Base-by-base conservation (phyloP, 1,140 invertebrate genomes). In the Cardiocondyla obscurior region DNA sequence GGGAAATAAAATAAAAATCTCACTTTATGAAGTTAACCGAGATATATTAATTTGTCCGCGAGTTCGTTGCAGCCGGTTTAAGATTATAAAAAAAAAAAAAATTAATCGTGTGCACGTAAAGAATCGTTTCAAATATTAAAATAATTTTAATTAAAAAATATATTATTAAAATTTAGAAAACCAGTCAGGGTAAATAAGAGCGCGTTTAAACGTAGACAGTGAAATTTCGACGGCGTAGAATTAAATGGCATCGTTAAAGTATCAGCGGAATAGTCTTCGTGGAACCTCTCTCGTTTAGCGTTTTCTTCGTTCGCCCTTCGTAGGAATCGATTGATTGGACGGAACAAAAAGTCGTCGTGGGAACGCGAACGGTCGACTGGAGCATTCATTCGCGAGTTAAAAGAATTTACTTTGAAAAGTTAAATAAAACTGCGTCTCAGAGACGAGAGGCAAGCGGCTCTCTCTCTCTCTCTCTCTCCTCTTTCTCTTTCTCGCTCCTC, bases 351-450 rank as follows among this genome's bases (percentile, higher is more conserved):
- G 74, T 30, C 46, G 46, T 33, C 46, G 36, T 55, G 62, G 46
- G 14, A 79, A 65, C 19, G 36, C 62, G 46, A 49, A 14, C 62
- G 33, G 55, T 62, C 46, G 74, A 79, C 46, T 12, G 33, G 19
- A 39, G 67, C 77, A 46, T 73, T 73, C 42, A 51, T 57, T 73
- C 67, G 51, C 64, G n/a, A 79, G 74, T 79, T 67, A 67, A 79
- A 69, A 67, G 74, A 79, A 79, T 79, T 79, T 79, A 79, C 74
- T 67, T 79, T 55, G 49, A 69, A 67, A 79, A 69, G 62, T 67
- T 69, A 79, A 79, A 69, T 69, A 67, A 79, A 67, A 79, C 46
- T 3, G 12, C 10, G 16, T 73, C 19, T 28, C 33, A 12, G 1
- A 16, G 22, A 36, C 16, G 12, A 39, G 19, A 53, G 12, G 33